These are phyloP conservation scores for Sweltsa coloradensis DNA, from an alignment of 1,140 invertebrate genomes.

Conservation along the genomic window DNA sequence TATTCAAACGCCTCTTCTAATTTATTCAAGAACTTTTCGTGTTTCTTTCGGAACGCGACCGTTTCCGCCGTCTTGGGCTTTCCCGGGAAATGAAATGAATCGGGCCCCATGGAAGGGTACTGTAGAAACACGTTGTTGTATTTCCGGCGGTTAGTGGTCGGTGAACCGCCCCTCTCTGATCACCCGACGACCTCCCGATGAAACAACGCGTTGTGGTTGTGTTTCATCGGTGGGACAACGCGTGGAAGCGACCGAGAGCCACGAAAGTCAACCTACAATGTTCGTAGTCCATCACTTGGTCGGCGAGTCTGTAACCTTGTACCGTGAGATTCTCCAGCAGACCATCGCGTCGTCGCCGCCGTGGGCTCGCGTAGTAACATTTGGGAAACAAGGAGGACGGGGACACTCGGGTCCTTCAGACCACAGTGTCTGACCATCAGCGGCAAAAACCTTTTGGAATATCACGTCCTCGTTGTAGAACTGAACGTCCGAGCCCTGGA, in stretches of 20 bases:
- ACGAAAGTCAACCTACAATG: conserved; percentile 19
- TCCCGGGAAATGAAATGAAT: no score
- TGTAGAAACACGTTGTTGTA: no score
- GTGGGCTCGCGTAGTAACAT: background rate
- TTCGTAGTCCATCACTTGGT: background rate
- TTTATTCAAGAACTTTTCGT: no score
- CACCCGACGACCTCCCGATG: background rate
- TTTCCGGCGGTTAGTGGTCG: no score
- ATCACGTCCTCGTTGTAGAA: no score
- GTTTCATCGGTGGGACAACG: conserved; percentile 26
- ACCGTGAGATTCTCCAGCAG: conserved; percentile 1
- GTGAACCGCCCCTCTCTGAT: background rate
- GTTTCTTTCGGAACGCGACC: no score
- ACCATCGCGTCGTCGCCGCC: background rate
- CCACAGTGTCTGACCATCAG: background rate
- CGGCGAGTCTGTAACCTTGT: background rate
- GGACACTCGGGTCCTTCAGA: background rate
- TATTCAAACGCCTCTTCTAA: no score
- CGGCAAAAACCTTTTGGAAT: no score
- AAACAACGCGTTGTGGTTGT: conserved; percentile 5
- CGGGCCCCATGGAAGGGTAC: no score
- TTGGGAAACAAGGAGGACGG: background rate
- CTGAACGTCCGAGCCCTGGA: no score
- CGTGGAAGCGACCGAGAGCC: conserved; percentile 30
- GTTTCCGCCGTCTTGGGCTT: no score